Evolutionary conservation across 2,113 vertebrate species (phyloP).

Genomic region (Prunella fulvescens): DNA sequence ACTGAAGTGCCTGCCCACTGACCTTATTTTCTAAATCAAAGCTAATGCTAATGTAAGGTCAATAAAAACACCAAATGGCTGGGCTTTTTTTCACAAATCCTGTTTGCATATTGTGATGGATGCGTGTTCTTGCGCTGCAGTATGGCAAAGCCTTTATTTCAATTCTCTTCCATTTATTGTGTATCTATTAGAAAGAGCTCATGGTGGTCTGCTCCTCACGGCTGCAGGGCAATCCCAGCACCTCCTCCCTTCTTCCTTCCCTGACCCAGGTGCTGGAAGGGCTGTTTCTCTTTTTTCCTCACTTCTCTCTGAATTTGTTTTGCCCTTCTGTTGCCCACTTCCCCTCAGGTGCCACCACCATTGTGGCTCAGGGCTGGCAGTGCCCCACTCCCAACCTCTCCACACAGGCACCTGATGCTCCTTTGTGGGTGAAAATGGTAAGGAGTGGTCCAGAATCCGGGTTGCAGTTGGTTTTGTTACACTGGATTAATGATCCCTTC

Average conservation of each 20-base stretch:
- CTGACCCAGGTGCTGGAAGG: fast-evolving
- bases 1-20: background rate
- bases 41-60: background rate
- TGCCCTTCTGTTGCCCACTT: background rate
- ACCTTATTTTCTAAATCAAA: background rate
- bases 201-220: fast-evolving
- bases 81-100: background rate
- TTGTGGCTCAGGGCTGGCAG: background rate
- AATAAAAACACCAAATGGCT: background rate
- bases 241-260: background rate
- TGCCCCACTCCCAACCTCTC: fast-evolving
- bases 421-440: background rate
- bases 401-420: fast-evolving
- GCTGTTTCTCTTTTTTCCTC: background rate
- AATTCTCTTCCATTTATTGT: background rate
- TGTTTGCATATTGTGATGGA: background rate
- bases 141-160: background rate
- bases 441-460: background rate
- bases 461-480: background rate
- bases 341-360: fast-evolving
- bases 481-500: background rate
- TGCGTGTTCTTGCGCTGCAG: background rate
- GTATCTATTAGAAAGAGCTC: background rate
- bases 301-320: background rate
- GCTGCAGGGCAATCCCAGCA: background rate